Evolutionary conservation across 2,888 invertebrate species (phyloP), one percentile per base, ranked within the genome.

Genomic region (Drosophila mulleri): DNA sequence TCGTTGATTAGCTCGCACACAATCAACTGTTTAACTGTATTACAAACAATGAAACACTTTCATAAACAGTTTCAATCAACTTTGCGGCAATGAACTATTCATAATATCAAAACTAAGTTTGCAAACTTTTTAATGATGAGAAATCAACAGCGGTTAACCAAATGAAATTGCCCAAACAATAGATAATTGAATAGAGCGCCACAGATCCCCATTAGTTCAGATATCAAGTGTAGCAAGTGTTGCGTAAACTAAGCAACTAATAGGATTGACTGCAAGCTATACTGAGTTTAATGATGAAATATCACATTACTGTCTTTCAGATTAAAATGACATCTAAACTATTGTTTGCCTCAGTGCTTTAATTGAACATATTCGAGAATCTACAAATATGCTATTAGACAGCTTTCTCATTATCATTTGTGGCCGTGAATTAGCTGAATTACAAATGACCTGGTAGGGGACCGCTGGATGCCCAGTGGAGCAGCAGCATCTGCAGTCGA

Each of bases 331-430:
- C 2, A 23, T n/a, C 26, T 20, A 18, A 11, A 42, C 9, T 12
- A 16, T 41, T 41, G 7, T 2, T 8, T 8, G 20, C 1, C 42
- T 2, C 11, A 12, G 8, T 26, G 39, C 47, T 63, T 14, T 11
- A 20, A 68, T 29, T 50, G 18, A 18, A 12, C 44, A 68, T 76
- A 66, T 69, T 85, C 53, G 67, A 63, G 50, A 52, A 45, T 56
- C 61, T 65, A 63, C 69, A 77, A 67, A 64, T 62, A 35, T 60
- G 39, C 75, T 72, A 87, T 83, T 87, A 78, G 84, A 84, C 75
- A 82, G 72, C 61, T 69, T 69, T 29, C 1, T 2, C 77, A 83
- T 69, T 42, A 77, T 74, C 47, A 61, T 60, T 79, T 71, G 72
- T 71, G 62, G 63, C 64, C 67, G 68, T 60, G 65, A 73, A 70